Percentiles rank a stretch among this genome's conserved stretches.
Evolutionary conservation across 2,113 vertebrate genomes (phyloP).

Genomic region (Sporophila hypoxantha): DNA sequence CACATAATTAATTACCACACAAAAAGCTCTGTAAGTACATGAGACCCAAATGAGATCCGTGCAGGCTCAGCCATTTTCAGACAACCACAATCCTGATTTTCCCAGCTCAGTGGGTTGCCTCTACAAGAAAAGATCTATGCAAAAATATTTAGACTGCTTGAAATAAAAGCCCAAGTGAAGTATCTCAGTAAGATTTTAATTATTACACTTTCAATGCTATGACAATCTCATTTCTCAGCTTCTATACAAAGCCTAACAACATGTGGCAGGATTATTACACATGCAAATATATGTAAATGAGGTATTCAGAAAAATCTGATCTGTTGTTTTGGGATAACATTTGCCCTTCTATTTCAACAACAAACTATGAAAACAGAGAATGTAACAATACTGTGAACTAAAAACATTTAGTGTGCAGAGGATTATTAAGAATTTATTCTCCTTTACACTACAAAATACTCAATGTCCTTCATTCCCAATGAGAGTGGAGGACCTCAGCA

Average conservation of each 20-base stretch:
- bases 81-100: neutral
- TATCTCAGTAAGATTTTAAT: neutral
- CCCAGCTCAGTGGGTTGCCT: neutral
- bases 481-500: neutral
- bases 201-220: constrained; percentile 3
- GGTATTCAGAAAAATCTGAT: neutral
- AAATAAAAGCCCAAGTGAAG: neutral
- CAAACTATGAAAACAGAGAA: neutral
- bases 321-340: constrained; percentile 1
- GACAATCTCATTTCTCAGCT: neutral
- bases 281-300: constrained; percentile 24
- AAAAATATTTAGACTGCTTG: neutral
- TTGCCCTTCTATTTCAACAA: neutral
- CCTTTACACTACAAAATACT: neutral
- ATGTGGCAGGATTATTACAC: neutral
- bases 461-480: neutral
- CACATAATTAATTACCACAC: neutral
- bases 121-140: neutral
- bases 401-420: neutral
- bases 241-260: constrained; percentile 1
- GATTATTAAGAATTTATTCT: neutral
- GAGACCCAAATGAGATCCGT: neutral
- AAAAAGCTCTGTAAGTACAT: neutral
- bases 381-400: neutral
- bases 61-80: neutral